phyloP scores from a whole-genome alignment of 2,113 vertebrate species.

The Callipepla squamata region DNA sequence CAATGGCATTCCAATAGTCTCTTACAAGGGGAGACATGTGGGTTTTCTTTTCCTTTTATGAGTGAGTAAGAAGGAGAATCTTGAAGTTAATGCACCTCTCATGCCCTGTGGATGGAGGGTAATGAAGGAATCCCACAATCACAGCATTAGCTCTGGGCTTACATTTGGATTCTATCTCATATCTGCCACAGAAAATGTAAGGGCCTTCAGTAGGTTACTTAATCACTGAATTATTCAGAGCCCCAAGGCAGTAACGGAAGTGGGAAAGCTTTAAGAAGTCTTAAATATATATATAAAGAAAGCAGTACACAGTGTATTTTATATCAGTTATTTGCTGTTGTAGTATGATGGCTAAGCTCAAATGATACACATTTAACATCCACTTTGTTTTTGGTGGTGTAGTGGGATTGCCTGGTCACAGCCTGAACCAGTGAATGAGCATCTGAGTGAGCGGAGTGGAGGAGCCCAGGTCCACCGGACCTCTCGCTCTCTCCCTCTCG shows the following conservation, averaged over 20 bases:
- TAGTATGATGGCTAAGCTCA: neutral
- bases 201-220: neutral
- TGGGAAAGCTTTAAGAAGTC: neutral
- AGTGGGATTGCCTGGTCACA: no score
- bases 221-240: neutral
- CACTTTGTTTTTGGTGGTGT: neutral
- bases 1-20: no score
- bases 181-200: neutral
- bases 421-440: no score
- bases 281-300: neutral
- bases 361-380: fast-evolving
- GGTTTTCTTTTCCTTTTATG: neutral
- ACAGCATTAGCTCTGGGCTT: neutral
- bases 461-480: no score
- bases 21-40: neutral
- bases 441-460: no score
- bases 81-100: neutral
- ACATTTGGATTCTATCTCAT: neutral
- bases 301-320: neutral
- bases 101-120: fast-evolving
- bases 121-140: neutral
- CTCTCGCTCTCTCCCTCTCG: no score
- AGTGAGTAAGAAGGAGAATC: neutral
- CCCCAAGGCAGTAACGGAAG: neutral
- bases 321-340: neutral